Base-by-base conservation (phyloP, 2,888 invertebrate genomes). In the Brachyptera putata region DNA sequence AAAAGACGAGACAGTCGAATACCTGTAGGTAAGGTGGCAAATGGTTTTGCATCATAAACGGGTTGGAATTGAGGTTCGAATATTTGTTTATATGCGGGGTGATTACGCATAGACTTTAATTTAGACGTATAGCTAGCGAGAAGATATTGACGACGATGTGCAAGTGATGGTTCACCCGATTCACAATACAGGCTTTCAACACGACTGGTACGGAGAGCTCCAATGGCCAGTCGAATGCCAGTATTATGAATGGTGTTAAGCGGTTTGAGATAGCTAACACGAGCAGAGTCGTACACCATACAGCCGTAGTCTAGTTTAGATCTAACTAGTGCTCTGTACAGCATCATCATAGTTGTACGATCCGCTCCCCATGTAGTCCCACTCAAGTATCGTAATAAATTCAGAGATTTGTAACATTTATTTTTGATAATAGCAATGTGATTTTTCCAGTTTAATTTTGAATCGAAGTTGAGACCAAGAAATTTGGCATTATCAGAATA, bases 171-270 rank as follows among this genome's bases (percentile, higher is more conserved):
- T 16, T 26, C 26, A 21, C 46, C 22, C 21, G 46, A 21, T 46
- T 9, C 46, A 24, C 22, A 46, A 24, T 46, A 24, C 46, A 46
- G 46, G 46, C 46, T 46, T 21, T 21, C 24, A 21, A 46, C 24
- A 21, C 9, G 63, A 41, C 53, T 57, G 14, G 63, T 37, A 48
- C 34, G 25, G 39, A 57, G 55, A 34, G 25, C 46, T n/a, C 43
- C 43, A n/a, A 34, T 22, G 13, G 18, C 41, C 16, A 57, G 34
- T 7, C 24, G 22, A 13, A 39, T 57, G 25, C 43, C 57, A 26
- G 57, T 1, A 18, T 57, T 22, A 57, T 43, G 57, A 34, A 46
- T 25, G n/a, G 43, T 7, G 16, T 41, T 16, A 4, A 57, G 14
- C 1, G 26, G 3, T 13, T 43, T 39, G 13, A 57, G 16, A 16